Base-by-base conservation (phyloP, 2,797 vertebrate genomes). In the Centropyge bicolor region DNA sequence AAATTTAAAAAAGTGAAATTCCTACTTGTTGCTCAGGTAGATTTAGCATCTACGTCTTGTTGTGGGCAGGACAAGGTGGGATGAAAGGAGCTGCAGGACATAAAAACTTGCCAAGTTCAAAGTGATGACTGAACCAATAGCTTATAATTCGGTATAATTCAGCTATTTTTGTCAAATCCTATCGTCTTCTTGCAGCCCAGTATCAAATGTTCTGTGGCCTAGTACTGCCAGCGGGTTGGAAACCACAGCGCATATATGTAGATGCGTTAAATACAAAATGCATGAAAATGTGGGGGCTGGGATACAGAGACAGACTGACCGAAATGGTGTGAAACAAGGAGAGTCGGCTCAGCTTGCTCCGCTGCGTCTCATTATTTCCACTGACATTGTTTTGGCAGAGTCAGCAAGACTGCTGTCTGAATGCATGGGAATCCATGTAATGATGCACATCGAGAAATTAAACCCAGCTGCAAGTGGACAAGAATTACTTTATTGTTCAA, bases 331-430 rank as follows among this genome's bases (percentile, higher is more conserved):
- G 54, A 80, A 61, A 70, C 46, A 48, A 75, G 68, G 31, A 52
- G 45, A 67, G 49, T 65, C 0, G 13, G 64, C 67, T 38, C 43
- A 48, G 56, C 36, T 45, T 24, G 27, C 43, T 65, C 19, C 14
- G 14, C 59, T 78, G 46, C 41, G 19, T 62, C 70, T 82, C 49
- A 77, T 81, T 81, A 67, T 71, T 64, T 62, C 35, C 55, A 22
- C 59, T 45, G 43, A 38, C 12, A 63, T 27, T 17, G 51, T 48
- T 81, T 56, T 61, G 46, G 8, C 59, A 49, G 43, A 10, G 38
- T 69, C 66, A 74, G 76, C 59, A 56, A 0, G 11, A n/a, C 70
- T 17, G 38, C 14, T 67, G 46, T 45, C 35, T 62, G 20, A n/a
- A 7, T 60, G 69, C 45, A 61, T 73, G 55, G 31, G 31, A 16